phyloP scores from a whole-genome alignment of 2,888 invertebrate genomes.

The Idaea biselata region DNA sequence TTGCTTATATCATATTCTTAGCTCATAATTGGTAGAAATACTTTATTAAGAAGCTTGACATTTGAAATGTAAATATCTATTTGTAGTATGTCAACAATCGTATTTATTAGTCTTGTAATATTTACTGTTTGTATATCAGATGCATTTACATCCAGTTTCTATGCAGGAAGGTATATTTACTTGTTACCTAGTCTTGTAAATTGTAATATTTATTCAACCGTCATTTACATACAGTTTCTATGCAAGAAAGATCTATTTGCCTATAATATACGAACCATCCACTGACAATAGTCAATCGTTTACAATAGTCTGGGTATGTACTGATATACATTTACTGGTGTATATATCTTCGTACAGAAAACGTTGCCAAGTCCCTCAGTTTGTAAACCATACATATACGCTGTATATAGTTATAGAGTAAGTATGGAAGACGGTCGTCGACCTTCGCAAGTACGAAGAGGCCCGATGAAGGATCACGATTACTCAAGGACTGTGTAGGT shows the following conservation, averaged over 20 bases:
- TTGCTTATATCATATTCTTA: not conserved
- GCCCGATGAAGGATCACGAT: not conserved
- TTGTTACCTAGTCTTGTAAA: too few relatives aligned
- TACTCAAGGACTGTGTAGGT: not conserved
- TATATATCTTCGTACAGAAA: not conserved
- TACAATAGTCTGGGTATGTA: too few relatives aligned
- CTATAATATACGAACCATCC: too few relatives aligned
- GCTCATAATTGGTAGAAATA: not conserved
- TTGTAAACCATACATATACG: not conserved
- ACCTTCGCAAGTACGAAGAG: slow-evolving; percentile 6
- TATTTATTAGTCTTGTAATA: not conserved
- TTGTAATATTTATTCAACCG: too few relatives aligned
- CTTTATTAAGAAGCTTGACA: not conserved
- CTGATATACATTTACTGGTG: too few relatives aligned
- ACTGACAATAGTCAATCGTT: too few relatives aligned
- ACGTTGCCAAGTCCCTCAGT: not conserved
- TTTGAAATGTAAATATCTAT: not conserved
- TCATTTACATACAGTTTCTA: too few relatives aligned
- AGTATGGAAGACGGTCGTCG: not conserved
- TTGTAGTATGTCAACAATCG: not conserved
- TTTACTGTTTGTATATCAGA: not conserved
- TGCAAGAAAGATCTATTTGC: too few relatives aligned
- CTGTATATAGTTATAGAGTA: not conserved
- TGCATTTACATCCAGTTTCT: not conserved
- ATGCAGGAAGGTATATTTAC: not conserved